Conservation (phyloP, 1,140 invertebrate genomes). For the Leptopilina boulardi region DNA sequence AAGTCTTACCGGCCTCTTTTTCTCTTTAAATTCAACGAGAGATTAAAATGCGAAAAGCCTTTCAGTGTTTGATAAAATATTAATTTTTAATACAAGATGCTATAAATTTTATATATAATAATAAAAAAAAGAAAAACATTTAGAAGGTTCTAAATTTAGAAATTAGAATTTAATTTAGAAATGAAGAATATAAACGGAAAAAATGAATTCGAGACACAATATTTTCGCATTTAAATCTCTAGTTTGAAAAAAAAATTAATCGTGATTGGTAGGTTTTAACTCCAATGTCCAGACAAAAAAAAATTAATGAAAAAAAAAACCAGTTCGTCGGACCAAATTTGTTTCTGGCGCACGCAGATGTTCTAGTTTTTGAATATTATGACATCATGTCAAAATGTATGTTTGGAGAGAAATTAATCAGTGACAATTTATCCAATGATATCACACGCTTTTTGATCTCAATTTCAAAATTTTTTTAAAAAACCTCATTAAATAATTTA, state of each 20-base stretch:
- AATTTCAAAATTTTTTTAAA: too few species aligned
- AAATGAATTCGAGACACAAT: background rate
- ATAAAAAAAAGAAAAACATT: background rate
- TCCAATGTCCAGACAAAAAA: constrained; percentile 45
- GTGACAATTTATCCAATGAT: background rate
- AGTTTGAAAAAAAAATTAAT: constrained; percentile 2
- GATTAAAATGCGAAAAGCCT: background rate
- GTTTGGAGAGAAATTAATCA: constrained; percentile 12
- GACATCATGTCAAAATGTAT: constrained; percentile 10
- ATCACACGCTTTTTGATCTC: background rate
- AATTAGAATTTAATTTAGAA: background rate
- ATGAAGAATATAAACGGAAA: background rate
- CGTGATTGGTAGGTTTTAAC: constrained; percentile 58
- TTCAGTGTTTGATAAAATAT: background rate
- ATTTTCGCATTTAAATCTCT: constrained; percentile 30
- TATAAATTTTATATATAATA: background rate
- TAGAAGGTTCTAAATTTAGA: constrained; percentile 15
- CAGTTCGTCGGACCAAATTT: constrained; percentile 65
- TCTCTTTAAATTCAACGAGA: background rate
- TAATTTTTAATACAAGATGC: constrained; percentile 19
- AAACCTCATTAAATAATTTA: too few species aligned
- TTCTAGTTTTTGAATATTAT: constrained; percentile 14
- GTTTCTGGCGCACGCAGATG: constrained; percentile 32
- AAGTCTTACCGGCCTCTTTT: background rate
- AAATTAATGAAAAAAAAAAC: constrained; percentile 45